phyloP scores from a whole-genome alignment of 1,140 invertebrate species.

The Bradynema listronoti region DNA sequence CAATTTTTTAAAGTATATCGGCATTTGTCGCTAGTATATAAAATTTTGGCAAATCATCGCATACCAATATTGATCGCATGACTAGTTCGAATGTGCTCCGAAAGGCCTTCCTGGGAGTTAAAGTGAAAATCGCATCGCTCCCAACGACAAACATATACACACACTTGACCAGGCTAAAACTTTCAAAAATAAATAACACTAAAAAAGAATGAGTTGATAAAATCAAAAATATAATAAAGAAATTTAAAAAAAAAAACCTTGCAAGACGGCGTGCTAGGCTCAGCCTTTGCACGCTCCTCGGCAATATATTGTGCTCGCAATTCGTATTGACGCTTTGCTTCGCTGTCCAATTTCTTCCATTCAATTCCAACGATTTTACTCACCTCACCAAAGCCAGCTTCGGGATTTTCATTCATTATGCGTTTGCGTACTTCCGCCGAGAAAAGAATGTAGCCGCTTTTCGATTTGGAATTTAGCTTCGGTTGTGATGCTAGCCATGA shows the following conservation, averaged over 20 bases:
- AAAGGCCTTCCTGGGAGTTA: constrained; percentile 77
- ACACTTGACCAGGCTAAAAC: constrained; percentile 58
- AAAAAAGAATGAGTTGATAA: background rate
- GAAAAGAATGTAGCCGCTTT: constrained; percentile 94
- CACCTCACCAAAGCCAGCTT: constrained; percentile 90
- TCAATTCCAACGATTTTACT: constrained; percentile 90
- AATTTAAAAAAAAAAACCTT: constrained; percentile 18
- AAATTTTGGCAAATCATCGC: too few species aligned
- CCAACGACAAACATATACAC: constrained; percentile 80
- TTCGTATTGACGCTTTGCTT: constrained; percentile 86
- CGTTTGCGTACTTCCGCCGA: constrained; percentile 85
- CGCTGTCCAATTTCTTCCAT: constrained; percentile 80
- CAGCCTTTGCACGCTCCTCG: constrained; percentile 53
- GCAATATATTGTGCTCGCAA: constrained; percentile 78
- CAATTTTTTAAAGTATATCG: too few species aligned
- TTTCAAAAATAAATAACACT: constrained; percentile 6
- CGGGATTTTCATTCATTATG: constrained; percentile 81
- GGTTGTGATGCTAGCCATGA: constrained; percentile 49
- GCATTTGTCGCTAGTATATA: too few species aligned
- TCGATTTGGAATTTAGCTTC: constrained; percentile 62
- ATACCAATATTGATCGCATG: constrained; percentile 50
- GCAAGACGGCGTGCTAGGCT: constrained; percentile 21
- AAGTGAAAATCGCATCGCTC: constrained; percentile 82
- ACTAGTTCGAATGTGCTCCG: constrained; percentile 78
- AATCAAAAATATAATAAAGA: constrained; percentile 14